Base-by-base conservation (phyloP, 2,113 vertebrate genomes). In the Pachycephala philippinensis region DNA sequence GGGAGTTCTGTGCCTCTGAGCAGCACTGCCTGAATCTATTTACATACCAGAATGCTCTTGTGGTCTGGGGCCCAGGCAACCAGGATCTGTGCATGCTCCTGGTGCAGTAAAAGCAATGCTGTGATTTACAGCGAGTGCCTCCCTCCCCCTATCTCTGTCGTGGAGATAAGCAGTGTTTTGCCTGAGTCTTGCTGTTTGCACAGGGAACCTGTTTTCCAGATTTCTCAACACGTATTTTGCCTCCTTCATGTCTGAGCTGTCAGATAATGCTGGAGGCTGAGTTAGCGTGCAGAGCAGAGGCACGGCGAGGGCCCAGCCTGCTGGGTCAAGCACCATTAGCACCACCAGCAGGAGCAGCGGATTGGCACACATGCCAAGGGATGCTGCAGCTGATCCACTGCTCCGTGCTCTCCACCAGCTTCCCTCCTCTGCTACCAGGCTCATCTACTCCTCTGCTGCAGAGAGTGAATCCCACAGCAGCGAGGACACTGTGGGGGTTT, bases 401-500 rank as follows among this genome's bases (percentile, higher is more conserved):
- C 53, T 59, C 35, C 6, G 0, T 50, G 82, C 56, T 66, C 15
- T 47, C 50, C 42, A 14, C 27, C 8, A 3, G 24, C 24, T 47
- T 30, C 21, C 2, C 42, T 61, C 47, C 84, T 89, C 42, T 30
- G 64, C 60, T 28, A 0, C 40, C 24, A 5, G 1, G 1, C 44
- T 83, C 19, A 3, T 6, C n/a, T 39, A 26, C 54, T 47, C 74
- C 53, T 31, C 42, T 40, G 54, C 70, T 50, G 39, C 2, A 0
- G 15, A 26, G 26, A 23, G 50, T 22, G 54, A 13, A 4, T 31
- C 39, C 30, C 3, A 9, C 0, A 0, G 49, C 49, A 49, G 23
- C 1, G 1, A 27, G 70, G 49, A 37, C 52, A 33, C 22, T 0
- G 0, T 21, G 6, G 11, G 10, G 26, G 20, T 40, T 92, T 50